A percentile compares a stretch with the other conserved stretches of the same genome.
Evolutionary conservation across 2,888 invertebrate genomes (phyloP).

Genomic region (Girardia tigrina): DNA sequence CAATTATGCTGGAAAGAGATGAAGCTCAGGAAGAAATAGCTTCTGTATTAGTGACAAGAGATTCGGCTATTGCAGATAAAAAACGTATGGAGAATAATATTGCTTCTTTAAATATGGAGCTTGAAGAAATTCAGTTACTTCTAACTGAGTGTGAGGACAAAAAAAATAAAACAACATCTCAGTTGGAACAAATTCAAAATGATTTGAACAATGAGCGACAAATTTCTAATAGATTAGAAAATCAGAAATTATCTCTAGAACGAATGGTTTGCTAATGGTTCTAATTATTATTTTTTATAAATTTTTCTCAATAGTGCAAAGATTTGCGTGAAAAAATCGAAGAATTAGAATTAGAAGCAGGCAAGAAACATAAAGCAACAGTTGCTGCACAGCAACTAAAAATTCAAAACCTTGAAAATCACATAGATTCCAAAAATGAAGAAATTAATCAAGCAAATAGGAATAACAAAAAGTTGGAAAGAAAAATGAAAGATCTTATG

Average conservation of each 20-base stretch:
- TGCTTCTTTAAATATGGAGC: neutral
- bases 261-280: neutral
- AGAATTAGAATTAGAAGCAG: neutral
- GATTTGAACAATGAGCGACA: neutral
- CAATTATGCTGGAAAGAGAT: neutral
- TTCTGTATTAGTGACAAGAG: neutral
- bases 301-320: neutral
- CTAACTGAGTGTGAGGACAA: neutral
- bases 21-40: neutral
- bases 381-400: neutral
- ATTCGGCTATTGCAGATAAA: neutral
- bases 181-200: slow-evolving; percentile 19
- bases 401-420: neutral
- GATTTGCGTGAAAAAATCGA: neutral
- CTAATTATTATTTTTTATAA: neutral
- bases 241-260: neutral
- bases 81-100: neutral
- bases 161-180: neutral
- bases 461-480: slow-evolving; percentile 2
- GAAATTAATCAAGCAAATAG: neutral
- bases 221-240: neutral
- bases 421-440: neutral
- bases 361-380: neutral
- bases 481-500: neutral
- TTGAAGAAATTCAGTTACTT: slow-evolving; percentile 14